Evolutionary conservation across 2,113 vertebrate genomes (phyloP).

Genomic region (Crocuta crocuta): DNA sequence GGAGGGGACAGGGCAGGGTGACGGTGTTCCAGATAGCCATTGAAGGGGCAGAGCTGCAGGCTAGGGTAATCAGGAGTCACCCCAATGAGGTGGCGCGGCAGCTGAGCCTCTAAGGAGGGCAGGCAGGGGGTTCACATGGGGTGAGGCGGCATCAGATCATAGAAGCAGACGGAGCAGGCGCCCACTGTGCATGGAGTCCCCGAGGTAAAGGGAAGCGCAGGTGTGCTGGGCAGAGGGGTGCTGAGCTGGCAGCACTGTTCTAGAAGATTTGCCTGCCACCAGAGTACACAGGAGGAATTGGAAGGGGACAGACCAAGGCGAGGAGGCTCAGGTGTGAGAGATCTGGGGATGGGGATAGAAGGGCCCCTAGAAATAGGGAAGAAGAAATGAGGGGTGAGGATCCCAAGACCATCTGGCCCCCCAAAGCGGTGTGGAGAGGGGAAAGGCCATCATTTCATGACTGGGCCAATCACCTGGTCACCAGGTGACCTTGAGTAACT

Average conservation of each 20-base stretch:
- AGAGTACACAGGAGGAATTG: neutral
- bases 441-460: neutral
- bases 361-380: neutral
- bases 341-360: too few species aligned
- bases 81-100: neutral
- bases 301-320: neutral
- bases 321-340: neutral
- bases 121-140: neutral
- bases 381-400: neutral
- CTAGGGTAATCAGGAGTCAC: neutral
- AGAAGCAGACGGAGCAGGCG: neutral
- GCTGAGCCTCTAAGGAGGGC: neutral
- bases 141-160: neutral
- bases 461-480: neutral
- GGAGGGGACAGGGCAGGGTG: neutral
- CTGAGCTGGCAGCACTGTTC: neutral
- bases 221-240: neutral
- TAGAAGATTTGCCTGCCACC: neutral
- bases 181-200: fast-evolving
- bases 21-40: fast-evolving
- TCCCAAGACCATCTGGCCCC: neutral
- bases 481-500: neutral
- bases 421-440: neutral
- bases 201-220: neutral
- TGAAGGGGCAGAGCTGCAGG: neutral